Base-by-base conservation (phyloP, 1,140 invertebrate species). In the Sipha flava region DNA sequence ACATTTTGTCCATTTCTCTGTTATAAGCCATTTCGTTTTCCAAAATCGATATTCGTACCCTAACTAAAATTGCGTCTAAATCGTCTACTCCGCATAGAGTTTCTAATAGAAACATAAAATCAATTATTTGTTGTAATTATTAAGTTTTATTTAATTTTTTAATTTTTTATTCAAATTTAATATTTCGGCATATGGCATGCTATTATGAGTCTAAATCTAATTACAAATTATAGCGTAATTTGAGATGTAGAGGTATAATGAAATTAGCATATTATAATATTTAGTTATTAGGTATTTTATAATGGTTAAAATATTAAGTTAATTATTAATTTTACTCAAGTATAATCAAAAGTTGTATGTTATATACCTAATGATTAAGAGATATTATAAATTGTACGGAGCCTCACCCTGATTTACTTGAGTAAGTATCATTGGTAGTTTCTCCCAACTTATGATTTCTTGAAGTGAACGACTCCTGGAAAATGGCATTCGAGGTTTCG, bases 1-100 rank as follows among this genome's bases (percentile, higher is more conserved):
- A 59, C 73, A 77, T 77, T 57, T 77, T 77, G 12, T 77, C 73
- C 73, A 77, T 77, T 77, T 77, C 73, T 57, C n/a, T 57, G 16
- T 77, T 77, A 5, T 77, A 77, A 3, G 49, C 49, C 73, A 77
- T 77, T 40, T 77, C 73, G 16, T 77, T 77, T 77, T 77, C 73
- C 34, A 77, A 59, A 18, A 77, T 77, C 18, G 47, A 57, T 59
- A 77, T 43, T 26, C 73, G 73, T n/a, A 57, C 73, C 59, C 14
- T 59, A n/a, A 77, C 34, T 43, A 77, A 43, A 59, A 77, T 77
- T 43, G 73, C 21, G 5, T 57, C 52, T n/a, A 77, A 29, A 6
- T 77, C 52, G 21, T 57, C 29, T 40, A 77, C 29, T 40, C 34
- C 73, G 5, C 34, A 59, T n/a, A 59, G 34, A 5, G 59, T 57